A percentile compares a stretch with the other conserved stretches of the same genome.
These are phyloP conservation scores for Phocoena sinus DNA, from an alignment of 2,113 vertebrate species.

Conservation along the genomic window DNA sequence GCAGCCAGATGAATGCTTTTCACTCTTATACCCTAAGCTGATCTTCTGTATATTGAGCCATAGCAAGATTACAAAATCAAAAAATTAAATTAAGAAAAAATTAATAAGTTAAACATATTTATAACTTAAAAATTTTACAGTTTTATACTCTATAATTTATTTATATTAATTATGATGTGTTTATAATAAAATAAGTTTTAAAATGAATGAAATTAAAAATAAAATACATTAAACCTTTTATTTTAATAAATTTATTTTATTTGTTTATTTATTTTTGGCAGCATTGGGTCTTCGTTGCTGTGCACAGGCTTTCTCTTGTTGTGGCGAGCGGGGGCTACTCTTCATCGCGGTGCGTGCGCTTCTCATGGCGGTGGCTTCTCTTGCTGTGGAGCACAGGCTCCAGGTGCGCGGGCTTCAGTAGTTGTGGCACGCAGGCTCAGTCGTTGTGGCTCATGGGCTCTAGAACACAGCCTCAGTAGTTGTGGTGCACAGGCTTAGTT, in stretches of 20 bases:
- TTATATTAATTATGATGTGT: neutral
- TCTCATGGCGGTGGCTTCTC: too few species aligned
- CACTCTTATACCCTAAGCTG: rapidly evolving
- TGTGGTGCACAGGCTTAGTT: too few species aligned
- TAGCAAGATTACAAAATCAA: neutral
- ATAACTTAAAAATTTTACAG: neutral
- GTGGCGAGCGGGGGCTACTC: too few species aligned
- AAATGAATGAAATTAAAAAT: neutral
- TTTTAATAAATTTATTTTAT: too few species aligned
- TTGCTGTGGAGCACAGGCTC: too few species aligned
- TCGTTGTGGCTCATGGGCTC: too few species aligned
- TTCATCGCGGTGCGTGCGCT: too few species aligned
- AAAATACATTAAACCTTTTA: neutral
- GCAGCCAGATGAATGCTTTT: neutral
- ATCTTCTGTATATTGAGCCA: neutral
- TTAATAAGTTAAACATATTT: neutral
- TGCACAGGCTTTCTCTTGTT: too few species aligned
- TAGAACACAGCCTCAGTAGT: too few species aligned
- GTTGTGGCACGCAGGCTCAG: too few species aligned
- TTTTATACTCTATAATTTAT: neutral
- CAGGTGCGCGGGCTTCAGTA: rapidly evolving
- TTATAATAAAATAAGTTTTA: neutral
- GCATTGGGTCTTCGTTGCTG: too few species aligned
- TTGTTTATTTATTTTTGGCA: too few species aligned
- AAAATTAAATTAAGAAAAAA: neutral